These are phyloP conservation scores for Python bivittatus DNA, from an alignment of 2,113 vertebrate species.

Conservation along the genomic window DNA sequence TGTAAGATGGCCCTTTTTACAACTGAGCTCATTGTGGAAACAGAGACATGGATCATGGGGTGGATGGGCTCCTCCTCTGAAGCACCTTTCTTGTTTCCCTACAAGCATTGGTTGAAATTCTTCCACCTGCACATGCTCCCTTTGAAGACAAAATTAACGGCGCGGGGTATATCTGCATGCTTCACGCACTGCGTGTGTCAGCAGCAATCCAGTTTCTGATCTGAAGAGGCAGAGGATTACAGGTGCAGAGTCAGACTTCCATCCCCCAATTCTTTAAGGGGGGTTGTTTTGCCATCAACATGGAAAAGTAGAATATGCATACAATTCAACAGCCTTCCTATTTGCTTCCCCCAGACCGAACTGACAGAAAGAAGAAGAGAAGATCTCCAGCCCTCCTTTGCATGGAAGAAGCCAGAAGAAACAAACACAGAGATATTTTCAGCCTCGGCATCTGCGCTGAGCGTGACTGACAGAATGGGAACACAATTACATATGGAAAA, in stretches of 20 bases:
- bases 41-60: not conserved
- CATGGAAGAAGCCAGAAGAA: not conserved
- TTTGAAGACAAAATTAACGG: not conserved
- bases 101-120: not conserved
- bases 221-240: not conserved
- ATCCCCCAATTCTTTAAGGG: not conserved
- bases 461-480: conserved; percentile 35
- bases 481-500: conserved; percentile 14
- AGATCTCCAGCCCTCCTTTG: not conserved
- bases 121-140: no score
- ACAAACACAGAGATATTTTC: conserved; percentile 1
- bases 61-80: not conserved
- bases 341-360: not conserved
- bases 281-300: not conserved
- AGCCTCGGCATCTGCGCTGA: not conserved
- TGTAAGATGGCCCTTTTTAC: not conserved
- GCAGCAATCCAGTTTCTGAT: not conserved
- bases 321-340: not conserved
- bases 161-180: not conserved
- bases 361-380: not conserved
- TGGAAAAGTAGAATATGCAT: not conserved
- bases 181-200: not conserved
- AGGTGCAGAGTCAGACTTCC: not conserved
- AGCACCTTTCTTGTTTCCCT: not conserved
- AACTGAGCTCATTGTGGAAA: not conserved